Conservation (phyloP, 2,888 invertebrate species). For the Cremastobaeus sp. region DNA sequence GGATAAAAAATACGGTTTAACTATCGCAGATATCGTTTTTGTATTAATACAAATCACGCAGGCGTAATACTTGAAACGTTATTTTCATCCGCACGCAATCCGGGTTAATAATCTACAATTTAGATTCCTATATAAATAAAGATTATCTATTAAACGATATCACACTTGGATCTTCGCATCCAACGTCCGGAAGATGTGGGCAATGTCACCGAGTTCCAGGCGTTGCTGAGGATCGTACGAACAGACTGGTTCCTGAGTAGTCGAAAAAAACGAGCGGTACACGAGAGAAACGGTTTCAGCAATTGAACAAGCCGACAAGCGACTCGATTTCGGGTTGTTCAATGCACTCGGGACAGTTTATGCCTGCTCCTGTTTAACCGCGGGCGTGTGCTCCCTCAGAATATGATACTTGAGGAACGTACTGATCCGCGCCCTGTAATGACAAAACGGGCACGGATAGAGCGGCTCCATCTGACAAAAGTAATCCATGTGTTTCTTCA, state of each 20-base stretch:
- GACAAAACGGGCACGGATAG: constrained; percentile 68
- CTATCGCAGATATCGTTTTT: constrained; percentile 6
- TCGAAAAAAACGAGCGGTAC: no score
- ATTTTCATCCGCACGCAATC: background rate
- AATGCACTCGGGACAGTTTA: constrained; percentile 21
- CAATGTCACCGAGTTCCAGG: no score
- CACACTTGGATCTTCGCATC: constrained; percentile 24
- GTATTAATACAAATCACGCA: constrained; percentile 21
- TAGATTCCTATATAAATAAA: constrained; percentile 14
- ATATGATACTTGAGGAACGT: constrained; percentile 66
- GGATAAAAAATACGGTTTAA: constrained; percentile 25
- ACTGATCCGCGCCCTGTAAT: constrained; percentile 64
- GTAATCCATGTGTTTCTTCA: constrained; percentile 71
- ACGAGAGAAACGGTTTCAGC: background rate
- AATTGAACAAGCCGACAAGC: background rate
- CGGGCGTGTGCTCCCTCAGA: constrained; percentile 64
- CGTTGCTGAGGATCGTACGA: no score
- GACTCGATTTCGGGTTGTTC: background rate
- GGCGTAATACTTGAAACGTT: constrained; percentile 25
- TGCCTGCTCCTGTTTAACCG: constrained; percentile 40
- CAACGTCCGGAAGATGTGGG: no score
- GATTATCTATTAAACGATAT: constrained; percentile 14
- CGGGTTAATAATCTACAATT: no score
- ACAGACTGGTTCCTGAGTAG: constrained; percentile 24
- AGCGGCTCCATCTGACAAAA: constrained; percentile 70